phyloP scores from a whole-genome alignment of 2,888 invertebrate species.

The Cactoblastis cactorum region DNA sequence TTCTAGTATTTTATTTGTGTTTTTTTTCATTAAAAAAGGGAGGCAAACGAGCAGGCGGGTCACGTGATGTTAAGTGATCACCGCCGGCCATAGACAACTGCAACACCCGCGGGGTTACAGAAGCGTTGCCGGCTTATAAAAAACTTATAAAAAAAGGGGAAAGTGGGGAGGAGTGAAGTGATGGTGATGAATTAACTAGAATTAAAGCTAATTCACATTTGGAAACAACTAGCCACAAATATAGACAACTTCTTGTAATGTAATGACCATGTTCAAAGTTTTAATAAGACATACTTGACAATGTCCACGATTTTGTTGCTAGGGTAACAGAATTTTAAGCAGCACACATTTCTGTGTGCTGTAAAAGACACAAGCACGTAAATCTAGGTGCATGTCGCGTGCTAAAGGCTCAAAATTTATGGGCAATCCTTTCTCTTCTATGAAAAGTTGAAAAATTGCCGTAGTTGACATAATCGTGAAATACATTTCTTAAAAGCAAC shows the following conservation, averaged over 20 bases:
- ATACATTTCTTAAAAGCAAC: too few species aligned
- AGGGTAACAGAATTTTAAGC: slow-evolving; percentile 15
- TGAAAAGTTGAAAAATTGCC: slow-evolving; percentile 35
- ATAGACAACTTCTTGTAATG: not conserved
- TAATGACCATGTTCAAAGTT: not conserved
- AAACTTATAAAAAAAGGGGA: too few species aligned
- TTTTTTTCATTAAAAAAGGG: too few species aligned
- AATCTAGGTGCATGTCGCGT: slow-evolving; percentile 62
- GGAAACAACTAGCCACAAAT: not conserved
- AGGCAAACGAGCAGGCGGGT: too few species aligned
- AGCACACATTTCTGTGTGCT: slow-evolving; percentile 45
- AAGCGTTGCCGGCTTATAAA: too few species aligned
- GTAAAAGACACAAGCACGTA: slow-evolving; percentile 52
- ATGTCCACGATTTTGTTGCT: not conserved
- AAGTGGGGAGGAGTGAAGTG: too few species aligned
- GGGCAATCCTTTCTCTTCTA: slow-evolving; percentile 43
- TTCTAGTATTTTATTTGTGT: slow-evolving; percentile 1
- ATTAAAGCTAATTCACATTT: too few species aligned
- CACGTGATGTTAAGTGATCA: too few species aligned
- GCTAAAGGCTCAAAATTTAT: slow-evolving; percentile 51
- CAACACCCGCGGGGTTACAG: too few species aligned
- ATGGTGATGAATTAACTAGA: not conserved
- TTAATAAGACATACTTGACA: not conserved
- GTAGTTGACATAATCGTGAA: too few species aligned
- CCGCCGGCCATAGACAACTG: too few species aligned